Conservation (phyloP, 2,888 invertebrate genomes). For the Rhagonycha fulva region DNA sequence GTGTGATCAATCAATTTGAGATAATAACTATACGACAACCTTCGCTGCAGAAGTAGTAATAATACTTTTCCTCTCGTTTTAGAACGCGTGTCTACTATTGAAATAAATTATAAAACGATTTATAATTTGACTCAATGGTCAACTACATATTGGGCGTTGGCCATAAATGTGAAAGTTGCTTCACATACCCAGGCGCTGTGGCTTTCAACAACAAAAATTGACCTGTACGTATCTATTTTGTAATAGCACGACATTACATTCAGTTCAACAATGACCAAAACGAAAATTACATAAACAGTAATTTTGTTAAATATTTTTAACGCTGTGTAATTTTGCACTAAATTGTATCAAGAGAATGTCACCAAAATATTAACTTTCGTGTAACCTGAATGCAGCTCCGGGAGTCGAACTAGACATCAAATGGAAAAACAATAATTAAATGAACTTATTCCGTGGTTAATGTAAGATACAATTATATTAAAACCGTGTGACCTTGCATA, state of each 20-base stretch:
- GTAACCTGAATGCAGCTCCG: neutral
- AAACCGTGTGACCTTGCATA: constrained; percentile 27
- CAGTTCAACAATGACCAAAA: neutral
- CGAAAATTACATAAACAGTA: neutral
- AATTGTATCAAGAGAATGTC: neutral
- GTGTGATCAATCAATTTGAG: neutral
- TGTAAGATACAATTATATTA: constrained; percentile 6
- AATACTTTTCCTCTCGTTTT: constrained; percentile 3
- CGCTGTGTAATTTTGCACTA: neutral
- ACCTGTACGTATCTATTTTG: constrained; percentile 5
- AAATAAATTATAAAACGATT: neutral
- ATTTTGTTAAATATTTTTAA: neutral
- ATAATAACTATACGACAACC: neutral
- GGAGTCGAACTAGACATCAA: neutral
- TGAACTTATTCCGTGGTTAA: neutral
- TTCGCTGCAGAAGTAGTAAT: neutral
- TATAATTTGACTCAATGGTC: constrained; percentile 9
- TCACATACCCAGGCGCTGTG: constrained; percentile 6
- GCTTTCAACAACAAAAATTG: constrained; percentile 13
- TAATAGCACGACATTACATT: neutral
- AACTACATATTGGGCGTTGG: constrained; percentile 21
- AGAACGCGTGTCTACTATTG: neutral
- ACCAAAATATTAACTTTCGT: neutral
- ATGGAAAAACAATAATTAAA: neutral
- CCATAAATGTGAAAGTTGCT: constrained; percentile 16